Conservation (phyloP, 2,113 vertebrate genomes). For the Oxygymnocypris stewartii region DNA sequence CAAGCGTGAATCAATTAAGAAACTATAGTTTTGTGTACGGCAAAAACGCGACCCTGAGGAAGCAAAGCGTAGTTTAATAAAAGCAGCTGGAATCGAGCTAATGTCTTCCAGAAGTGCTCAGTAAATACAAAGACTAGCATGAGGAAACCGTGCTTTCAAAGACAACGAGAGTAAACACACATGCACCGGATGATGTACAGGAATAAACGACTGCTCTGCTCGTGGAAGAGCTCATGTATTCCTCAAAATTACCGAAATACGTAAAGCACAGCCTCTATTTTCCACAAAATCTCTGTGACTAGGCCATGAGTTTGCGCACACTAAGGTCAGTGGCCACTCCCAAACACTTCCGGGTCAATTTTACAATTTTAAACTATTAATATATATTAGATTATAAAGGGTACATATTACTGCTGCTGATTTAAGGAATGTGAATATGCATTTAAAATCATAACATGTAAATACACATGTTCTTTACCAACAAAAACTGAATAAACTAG, state of each 20-base stretch:
- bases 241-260: background rate
- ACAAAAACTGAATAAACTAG: background rate
- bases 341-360: constrained; percentile 46
- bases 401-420: background rate
- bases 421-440: background rate
- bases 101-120: background rate
- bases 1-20: background rate
- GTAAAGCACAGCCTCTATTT: background rate
- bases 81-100: constrained; percentile 4
- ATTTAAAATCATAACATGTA: background rate
- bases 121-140: constrained; percentile 33
- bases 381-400: background rate
- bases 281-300: constrained; percentile 12
- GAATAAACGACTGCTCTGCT: background rate
- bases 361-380: background rate
- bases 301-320: constrained; percentile 18
- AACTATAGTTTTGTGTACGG: background rate
- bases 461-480: background rate
- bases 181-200: background rate
- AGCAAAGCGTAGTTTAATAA: constrained; percentile 9
- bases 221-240: background rate
- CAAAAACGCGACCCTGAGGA: background rate
- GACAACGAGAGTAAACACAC: background rate
- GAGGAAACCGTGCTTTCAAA: constrained; percentile 28
- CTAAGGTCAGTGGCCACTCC: constrained; percentile 8